Percentiles rank a stretch among this genome's conserved stretches.
These are phyloP conservation scores for Catharus minimus DNA, from an alignment of 2,113 vertebrate genomes.

Conservation along the genomic window DNA sequence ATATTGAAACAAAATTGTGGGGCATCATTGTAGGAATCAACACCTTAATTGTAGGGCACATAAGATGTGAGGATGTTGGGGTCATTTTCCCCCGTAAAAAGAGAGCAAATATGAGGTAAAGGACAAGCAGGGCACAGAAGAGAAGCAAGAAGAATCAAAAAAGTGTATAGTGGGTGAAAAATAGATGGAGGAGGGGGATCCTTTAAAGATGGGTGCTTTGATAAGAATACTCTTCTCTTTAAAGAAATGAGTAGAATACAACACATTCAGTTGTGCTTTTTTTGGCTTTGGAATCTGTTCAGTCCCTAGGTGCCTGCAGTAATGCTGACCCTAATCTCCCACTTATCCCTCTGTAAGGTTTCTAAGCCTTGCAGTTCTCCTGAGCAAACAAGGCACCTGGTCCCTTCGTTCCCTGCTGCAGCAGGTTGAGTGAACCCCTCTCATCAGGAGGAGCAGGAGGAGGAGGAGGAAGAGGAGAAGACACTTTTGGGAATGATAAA, in stretches of 20 bases:
- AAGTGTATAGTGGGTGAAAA: neutral
- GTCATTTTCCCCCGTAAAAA: neutral
- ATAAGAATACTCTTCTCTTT: neutral
- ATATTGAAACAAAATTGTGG: neutral
- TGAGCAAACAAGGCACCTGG: neutral
- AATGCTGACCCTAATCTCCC: slow-evolving; percentile 48
- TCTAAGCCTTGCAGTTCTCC: slow-evolving; percentile 52
- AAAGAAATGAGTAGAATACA: neutral
- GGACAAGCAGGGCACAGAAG: neutral
- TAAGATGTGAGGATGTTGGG: neutral
- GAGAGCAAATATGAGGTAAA: neutral
- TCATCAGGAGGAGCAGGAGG: neutral
- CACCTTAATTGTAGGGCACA: neutral
- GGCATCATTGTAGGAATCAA: neutral
- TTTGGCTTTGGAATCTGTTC: neutral
- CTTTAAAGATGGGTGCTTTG: neutral
- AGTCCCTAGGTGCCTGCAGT: neutral
- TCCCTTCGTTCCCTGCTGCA: neutral
- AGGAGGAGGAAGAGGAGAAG: neutral
- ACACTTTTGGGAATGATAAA: slow-evolving; percentile 30
- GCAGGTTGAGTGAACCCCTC: neutral
- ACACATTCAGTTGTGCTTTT: neutral
- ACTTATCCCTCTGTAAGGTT: slow-evolving; percentile 18
- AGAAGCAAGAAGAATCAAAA: neutral
- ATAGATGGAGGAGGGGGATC: neutral